Base-by-base conservation (phyloP, 2,797 vertebrate species). In the Siniperca obscura region DNA sequence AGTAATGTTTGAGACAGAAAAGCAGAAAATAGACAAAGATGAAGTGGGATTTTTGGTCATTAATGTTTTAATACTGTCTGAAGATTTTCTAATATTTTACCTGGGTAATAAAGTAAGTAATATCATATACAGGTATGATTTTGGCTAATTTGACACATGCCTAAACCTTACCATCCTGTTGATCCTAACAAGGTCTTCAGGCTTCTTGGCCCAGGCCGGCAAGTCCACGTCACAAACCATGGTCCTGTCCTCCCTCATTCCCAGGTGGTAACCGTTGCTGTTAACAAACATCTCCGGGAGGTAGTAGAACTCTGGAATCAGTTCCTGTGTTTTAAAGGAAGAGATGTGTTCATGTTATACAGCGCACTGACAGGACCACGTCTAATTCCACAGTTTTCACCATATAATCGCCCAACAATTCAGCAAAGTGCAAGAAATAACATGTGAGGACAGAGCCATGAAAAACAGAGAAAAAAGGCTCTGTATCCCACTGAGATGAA, bases 261-360 rank as follows among this genome's bases (percentile, higher is more conserved):
- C 98, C 72, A 99, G 94, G 85, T 96, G 96, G 90, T 98, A 99
- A 42, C 95, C 96, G 30, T 98, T 99, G 85, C 95, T 98, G 96
- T 99, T 99, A 91, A 98, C 97, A 91, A 99, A 98, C 98, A 99
- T 99, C 94, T 99, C 98, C 0, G 98, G 98, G 66, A 99, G 96
- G 92, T 99, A 99, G 94, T 97, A 99, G 95, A 99, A 99, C 93
- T 99, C 98, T 11, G 98, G 98, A 92, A 97, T 98, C 89, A 99
- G 94, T 67, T 99, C 98, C 98, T 99, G 85, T 1, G 4, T 59
- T 65, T 74, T 3, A 61, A 70, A 77, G 22, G 19, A 69, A 81
- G 17, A 85, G 34, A 88, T 55, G 84, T 19, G 42, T 38, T 72
- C 8, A 19, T 52, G 16, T 73, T 74, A 60, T 75, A 84, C 34